Percentiles rank a stretch among this genome's conserved stretches.
Conservation (phyloP, 2,797 vertebrate species). For the Ciconia nigra region DNA sequence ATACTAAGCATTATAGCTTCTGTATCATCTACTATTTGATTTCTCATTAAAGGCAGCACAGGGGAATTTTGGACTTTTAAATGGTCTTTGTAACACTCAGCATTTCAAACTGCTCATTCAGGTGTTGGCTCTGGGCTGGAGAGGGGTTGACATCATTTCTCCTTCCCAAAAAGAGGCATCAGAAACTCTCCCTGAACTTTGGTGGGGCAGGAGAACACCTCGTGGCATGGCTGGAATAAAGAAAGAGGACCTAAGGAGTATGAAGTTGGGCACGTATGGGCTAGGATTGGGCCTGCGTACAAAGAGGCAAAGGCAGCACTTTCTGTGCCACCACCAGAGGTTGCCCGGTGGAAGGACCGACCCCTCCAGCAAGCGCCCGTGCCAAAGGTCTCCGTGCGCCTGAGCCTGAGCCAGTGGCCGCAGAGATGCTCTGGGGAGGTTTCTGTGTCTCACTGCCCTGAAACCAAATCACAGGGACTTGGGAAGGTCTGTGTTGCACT, state of each 20-base stretch:
- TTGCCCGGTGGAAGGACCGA: neutral
- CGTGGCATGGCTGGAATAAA: neutral
- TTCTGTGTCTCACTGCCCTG: neutral
- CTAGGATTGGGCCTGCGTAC: too few species aligned
- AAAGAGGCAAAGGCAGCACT: neutral
- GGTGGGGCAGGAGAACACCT: neutral
- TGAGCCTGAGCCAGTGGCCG: neutral
- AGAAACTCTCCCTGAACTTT: neutral
- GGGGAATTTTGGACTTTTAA: neutral
- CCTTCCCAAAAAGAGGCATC: neutral
- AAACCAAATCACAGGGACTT: neutral
- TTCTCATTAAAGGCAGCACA: neutral
- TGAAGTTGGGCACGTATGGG: neutral
- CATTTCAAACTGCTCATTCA: neutral
- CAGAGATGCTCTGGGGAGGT: neutral
- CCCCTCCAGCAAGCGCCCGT: fast-evolving
- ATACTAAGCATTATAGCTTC: neutral
- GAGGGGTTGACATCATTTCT: neutral
- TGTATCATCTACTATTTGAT: neutral
- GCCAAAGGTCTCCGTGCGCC: neutral
- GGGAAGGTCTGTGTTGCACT: neutral
- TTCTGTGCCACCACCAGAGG: neutral
- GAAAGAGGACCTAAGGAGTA: neutral
- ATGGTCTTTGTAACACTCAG: neutral
- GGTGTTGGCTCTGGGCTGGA: neutral